Evolutionary conservation across 2,888 invertebrate genomes (phyloP), one percentile per base, ranked within the genome.

Genomic region (Euplexia lucipara): DNA sequence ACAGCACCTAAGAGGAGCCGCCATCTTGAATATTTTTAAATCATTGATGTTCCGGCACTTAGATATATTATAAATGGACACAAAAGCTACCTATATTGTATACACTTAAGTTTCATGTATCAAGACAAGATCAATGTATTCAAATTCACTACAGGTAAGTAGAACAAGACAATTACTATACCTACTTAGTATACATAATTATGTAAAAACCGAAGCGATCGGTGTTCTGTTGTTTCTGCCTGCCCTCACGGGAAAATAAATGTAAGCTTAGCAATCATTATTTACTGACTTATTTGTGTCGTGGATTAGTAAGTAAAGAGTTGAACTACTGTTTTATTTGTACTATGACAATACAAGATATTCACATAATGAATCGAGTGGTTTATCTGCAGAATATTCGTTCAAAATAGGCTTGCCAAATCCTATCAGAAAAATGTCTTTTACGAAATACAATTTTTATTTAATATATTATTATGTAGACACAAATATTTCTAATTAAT

Each of bases 301-400:
- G 6, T 34, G 4, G 16, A 41, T 20, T 16, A 35, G 0, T n/a
- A 34, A 18, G 4, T 2, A 32, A 16, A 48, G 5, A 26, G 16
- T 30, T 44, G 9, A 35, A 35, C 16, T 64, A 47, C 73, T 57
- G 47, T 52, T 57, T 51, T 52, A 65, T 42, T 5, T 56, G 14
- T 57, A 48, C 10, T 47, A 49, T 54, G 44, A 18, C 9, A 39
- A 22, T n/a, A 22, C n/a, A 26, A 22, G 5, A 39, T 34, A 34
- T 7, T 56, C 2, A 18, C 26, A n/a, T n/a, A n/a, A n/a, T n/a
- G n/a, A 34, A 34, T 10, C 0, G 3, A 20, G 1, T 6, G 26
- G 2, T 37, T 34, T 63, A 14, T 8, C 10, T 61, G 20, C 3
- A 41, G 7, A 34, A 30, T 18, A 30, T 26, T 26, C 26, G 26